These are phyloP conservation scores for Choreutis nemorana DNA, from an alignment of 2,888 invertebrate genomes.

Conservation along the genomic window DNA sequence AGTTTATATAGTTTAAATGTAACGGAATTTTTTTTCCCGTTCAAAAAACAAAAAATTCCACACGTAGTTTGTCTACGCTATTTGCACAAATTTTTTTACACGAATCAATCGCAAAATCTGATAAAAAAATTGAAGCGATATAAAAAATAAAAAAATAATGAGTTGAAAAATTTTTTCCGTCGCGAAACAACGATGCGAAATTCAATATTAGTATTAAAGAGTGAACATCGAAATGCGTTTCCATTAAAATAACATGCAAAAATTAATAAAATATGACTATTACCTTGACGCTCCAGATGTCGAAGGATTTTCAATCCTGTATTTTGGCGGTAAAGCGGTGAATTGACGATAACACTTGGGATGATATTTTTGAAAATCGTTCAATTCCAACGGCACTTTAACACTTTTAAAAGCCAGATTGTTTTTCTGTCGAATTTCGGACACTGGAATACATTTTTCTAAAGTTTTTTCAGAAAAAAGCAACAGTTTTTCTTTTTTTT, in stretches of 20 bases:
- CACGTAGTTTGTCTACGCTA: neutral
- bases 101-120: neutral
- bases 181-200: neutral
- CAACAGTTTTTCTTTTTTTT: slow-evolving; percentile 1
- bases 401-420: neutral
- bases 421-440: slow-evolving; percentile 2
- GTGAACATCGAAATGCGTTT: neutral
- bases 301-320: slow-evolving; percentile 2
- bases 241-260: neutral
- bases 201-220: neutral
- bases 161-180: neutral
- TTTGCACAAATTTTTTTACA: neutral
- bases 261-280: slow-evolving; percentile 1
- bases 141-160: neutral
- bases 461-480: slow-evolving; percentile 1
- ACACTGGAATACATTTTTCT: slow-evolving; percentile 1
- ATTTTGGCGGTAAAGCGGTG: slow-evolving; percentile 2
- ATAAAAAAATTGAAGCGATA: neutral
- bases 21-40: neutral
- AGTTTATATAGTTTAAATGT: neutral
- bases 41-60: neutral
- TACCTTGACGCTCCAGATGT: slow-evolving; percentile 2
- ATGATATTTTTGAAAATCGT: slow-evolving; percentile 2
- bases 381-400: slow-evolving; percentile 2
- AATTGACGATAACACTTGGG: slow-evolving; percentile 2